Base-by-base conservation (phyloP, 2,113 vertebrate species). In the Nibea albiflora region DNA sequence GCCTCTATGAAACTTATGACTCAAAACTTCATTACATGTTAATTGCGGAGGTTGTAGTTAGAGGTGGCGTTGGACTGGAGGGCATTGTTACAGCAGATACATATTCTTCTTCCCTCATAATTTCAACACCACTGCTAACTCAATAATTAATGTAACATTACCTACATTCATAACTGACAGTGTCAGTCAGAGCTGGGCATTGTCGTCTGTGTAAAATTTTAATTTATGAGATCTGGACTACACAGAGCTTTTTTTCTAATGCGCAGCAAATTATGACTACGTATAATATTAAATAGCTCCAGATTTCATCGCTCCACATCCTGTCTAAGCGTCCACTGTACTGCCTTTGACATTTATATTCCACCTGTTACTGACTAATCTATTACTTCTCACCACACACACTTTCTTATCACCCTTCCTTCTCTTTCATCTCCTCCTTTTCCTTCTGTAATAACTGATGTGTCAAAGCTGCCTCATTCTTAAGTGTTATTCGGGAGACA, bases 301-400 rank as follows among this genome's bases (percentile, higher is more conserved):
- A 52, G 65, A 50, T 28, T 5, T 4, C 44, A 35, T 47, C 12
- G 9, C 4, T 15, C 5, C 39, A 46, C 11, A 46, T 46, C 11
- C 44, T 46, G 44, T 46, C 44, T 14, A 46, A 4, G 35, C 35
- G 1, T 47, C 63, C 28, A 83, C 71, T 76, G 60, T 22, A 68
- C 75, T n/a, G 9, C 26, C 67, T 50, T 24, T 22, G 42, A 69
- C 54, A 24, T 64, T 68, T 46, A 19, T 17, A 15, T 67, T 39
- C 17, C 22, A 60, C 65, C 70, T 71, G 63, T 73, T 74, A 19
- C 58, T 3, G 11, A 76, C n/a, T 67, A 46, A 72, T 72, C 42
- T 75, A 15, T 60, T 39, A 42, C 54, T 20, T 74, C 44, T 49
- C 80, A 26, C 47, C 35, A 53, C 66, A 53, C 47, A 69, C 39